phyloP scores from a whole-genome alignment of 2,113 vertebrate genomes.

The Barbus barbus region DNA sequence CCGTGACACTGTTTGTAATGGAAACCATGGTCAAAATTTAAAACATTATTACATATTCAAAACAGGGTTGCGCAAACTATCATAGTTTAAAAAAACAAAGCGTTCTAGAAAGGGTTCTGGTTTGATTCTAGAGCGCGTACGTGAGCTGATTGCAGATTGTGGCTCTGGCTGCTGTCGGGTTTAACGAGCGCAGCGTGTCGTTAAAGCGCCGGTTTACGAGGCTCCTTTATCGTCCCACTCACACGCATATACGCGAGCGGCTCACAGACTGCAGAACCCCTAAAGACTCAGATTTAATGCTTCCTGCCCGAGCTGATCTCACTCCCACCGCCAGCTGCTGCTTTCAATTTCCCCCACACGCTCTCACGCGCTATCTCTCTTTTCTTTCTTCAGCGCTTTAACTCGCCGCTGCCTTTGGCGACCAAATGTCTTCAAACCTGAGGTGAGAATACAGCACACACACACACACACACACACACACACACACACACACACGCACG shows the following conservation, averaged over 20 bases:
- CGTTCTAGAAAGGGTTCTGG: neutral
- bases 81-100: neutral
- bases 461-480: neutral
- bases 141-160: constrained; percentile 11
- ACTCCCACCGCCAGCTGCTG: constrained; percentile 43
- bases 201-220: constrained; percentile 62
- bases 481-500: neutral
- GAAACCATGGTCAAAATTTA: neutral
- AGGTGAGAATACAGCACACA: neutral
- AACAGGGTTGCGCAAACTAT: neutral
- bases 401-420: constrained; percentile 36
- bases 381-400: constrained; percentile 23
- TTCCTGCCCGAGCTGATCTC: constrained; percentile 53
- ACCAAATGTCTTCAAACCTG: constrained; percentile 54
- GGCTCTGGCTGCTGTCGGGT: constrained; percentile 35
- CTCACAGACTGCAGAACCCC: constrained; percentile 35
- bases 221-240: constrained; percentile 46
- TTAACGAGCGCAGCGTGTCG: constrained; percentile 60
- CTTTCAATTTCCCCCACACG: constrained; percentile 37
- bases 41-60: neutral
- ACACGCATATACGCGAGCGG: constrained; percentile 34
- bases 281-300: constrained; percentile 60
- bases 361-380: constrained; percentile 29
- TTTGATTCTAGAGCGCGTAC: neutral
- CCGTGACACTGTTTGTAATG: neutral